A percentile compares a stretch with the other conserved stretches of the same genome.
These are phyloP conservation scores for Sitophilus oryzae DNA, from an alignment of 1,140 invertebrate species.

Conservation along the genomic window DNA sequence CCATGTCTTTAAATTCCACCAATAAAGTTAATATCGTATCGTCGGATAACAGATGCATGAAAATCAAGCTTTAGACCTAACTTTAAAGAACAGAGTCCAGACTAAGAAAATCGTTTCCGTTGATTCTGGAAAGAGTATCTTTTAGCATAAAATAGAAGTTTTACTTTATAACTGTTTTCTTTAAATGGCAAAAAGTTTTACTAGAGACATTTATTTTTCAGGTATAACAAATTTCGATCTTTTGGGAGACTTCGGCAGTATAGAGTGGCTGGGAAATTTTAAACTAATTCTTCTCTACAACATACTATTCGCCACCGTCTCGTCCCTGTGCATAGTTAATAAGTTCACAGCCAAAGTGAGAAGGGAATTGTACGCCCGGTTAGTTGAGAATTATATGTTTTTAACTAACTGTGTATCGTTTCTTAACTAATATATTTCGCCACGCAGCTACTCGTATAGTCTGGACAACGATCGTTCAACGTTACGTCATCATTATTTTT, in stretches of 20 bases:
- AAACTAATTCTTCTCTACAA: conserved; percentile 91
- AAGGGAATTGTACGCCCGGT: conserved; percentile 77
- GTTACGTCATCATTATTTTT: too few species aligned
- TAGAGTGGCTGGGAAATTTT: conserved; percentile 97
- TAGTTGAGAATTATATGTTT: conserved; percentile 63
- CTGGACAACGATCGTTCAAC: neutral
- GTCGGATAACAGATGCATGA: too few species aligned
- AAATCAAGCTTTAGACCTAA: too few species aligned
- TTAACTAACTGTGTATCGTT: conserved; percentile 60
- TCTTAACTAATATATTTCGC: conserved; percentile 35
- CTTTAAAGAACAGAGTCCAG: too few species aligned
- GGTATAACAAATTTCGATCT: conserved; percentile 98
- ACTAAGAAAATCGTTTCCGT: too few species aligned
- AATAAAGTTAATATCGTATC: too few species aligned
- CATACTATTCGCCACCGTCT: conserved; percentile 80
- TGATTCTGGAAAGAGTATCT: too few species aligned
- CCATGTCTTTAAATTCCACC: too few species aligned
- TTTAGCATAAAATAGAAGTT: neutral
- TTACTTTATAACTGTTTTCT: too few species aligned
- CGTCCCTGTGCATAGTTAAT: conserved; percentile 79
- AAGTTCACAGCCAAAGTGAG: conserved; percentile 91
- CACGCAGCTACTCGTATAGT: neutral
- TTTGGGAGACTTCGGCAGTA: conserved; percentile 91
- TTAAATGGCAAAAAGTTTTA: too few species aligned
- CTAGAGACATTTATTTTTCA: conserved; percentile 44